Evolutionary conservation across 2,797 vertebrate species (phyloP).

Genomic region (Tolypeutes matacus): DNA sequence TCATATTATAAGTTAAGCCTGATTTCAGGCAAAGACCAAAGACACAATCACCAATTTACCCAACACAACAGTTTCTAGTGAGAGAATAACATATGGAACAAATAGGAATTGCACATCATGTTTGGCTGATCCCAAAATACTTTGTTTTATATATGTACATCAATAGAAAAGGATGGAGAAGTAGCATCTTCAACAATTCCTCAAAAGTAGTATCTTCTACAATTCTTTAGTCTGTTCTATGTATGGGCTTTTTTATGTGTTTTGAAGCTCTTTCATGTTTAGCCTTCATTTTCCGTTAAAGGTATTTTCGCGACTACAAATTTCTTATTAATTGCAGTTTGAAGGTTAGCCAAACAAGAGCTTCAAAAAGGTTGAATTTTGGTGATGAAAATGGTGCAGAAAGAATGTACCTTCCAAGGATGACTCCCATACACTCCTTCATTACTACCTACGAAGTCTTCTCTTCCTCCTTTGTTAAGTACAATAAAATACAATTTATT

Average conservation of each 20-base stretch:
- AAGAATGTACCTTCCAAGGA: not conserved
- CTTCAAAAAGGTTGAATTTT: not conserved
- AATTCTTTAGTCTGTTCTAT: not conserved
- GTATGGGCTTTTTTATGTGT: not conserved
- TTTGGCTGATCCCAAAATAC: not conserved
- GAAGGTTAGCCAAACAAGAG: not conserved
- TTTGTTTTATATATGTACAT: not conserved
- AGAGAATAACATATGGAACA: not conserved
- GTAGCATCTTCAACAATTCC: conserved; percentile 25
- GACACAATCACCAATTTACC: not conserved
- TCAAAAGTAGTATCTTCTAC: not conserved
- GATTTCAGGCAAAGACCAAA: not conserved
- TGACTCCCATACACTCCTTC: not conserved
- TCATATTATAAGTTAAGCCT: not conserved
- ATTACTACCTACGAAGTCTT: not conserved
- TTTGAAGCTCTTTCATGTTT: not conserved
- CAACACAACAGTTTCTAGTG: not conserved
- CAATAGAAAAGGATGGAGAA: not conserved
- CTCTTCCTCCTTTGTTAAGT: not conserved
- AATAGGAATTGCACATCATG: not conserved
- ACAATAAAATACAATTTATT: not conserved
- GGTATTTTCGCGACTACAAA: not conserved
- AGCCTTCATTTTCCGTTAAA: not conserved
- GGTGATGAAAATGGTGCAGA: not conserved
- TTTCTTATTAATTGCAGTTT: not conserved